Evolutionary conservation across 2,797 vertebrate genomes (phyloP).

Genomic region (Semaprochilodus insignis): DNA sequence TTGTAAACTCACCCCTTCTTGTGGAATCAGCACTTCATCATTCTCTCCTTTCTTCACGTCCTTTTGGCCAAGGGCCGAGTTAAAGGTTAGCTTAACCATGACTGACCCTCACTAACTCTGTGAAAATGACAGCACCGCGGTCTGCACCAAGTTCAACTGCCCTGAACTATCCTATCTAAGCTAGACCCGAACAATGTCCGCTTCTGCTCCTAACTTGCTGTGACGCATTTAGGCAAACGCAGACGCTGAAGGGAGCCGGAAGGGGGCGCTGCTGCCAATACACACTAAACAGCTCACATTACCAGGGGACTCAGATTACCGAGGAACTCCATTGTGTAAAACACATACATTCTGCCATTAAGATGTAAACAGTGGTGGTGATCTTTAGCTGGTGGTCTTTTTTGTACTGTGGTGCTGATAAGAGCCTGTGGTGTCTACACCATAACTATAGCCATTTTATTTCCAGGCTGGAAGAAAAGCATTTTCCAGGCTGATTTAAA

Average conservation of each 20-base stretch:
- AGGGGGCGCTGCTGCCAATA: constrained; percentile 28
- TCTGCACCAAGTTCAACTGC: neutral
- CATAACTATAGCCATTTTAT: too few species aligned
- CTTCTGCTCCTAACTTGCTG: constrained; percentile 26
- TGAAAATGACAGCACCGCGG: neutral
- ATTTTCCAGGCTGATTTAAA: too few species aligned
- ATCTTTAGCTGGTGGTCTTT: too few species aligned
- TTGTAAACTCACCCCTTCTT: constrained; percentile 60
- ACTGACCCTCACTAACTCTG: neutral
- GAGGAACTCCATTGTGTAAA: too few species aligned
- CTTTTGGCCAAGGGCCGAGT: constrained; percentile 61
- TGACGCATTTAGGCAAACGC: constrained; percentile 54
- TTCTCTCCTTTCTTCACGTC: constrained; percentile 58
- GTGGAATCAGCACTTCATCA: constrained; percentile 61
- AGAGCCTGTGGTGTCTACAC: too few species aligned
- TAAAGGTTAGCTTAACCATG: constrained; percentile 67
- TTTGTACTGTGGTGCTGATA: too few species aligned
- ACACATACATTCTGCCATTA: too few species aligned
- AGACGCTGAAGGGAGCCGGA: neutral
- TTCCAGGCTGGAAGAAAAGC: too few species aligned
- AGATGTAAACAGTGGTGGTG: too few species aligned
- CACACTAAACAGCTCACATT: neutral
- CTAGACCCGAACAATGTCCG: neutral
- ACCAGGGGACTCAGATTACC: too few species aligned
- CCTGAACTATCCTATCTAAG: neutral